Evolutionary conservation across 2,113 vertebrate species (phyloP), one percentile per base, ranked within the genome.

Genomic region (Rhineura floridana): DNA sequence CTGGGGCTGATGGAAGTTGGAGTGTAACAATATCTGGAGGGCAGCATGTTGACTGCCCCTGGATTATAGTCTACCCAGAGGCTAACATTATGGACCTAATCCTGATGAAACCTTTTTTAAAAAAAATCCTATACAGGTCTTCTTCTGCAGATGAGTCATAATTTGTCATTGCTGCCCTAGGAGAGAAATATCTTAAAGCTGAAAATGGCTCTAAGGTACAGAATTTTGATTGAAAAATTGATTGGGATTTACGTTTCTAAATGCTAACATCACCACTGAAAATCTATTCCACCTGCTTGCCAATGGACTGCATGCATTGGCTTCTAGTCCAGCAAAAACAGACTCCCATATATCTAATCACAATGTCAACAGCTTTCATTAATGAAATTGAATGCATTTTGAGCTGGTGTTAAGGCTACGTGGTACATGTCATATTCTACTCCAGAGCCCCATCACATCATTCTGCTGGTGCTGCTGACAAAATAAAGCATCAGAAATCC

Each of bases 311-410:
- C n/a, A 39, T 33, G 39, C 17, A 17, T 39, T 81, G 36, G 17
- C 28, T 85, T 42, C 55, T 50, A 73, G 69, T 55, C 44, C 44
- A 50, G 33, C 52, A 76, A 39, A 88, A 63, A 65, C 52, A 88
- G 52, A 75, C 44, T 85, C 44, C 42, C n/a, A n/a, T 42, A 36
- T 30, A 81, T 86, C 46, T n/a, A 42, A 86, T 52, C 77, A 65
- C 33, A 33, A 21, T 67, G 78, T 75, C 69, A 81, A 86, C 78
- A 89, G 75, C 69, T 63, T 84, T 70, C 46, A 83, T 79, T 86
- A 85, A 85, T 81, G 42, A 89, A 89, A 88, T 33, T 62, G 67
- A 75, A 89, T 63, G 25, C 55, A 23, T 80, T 85, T 50, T 62
- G 50, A 80, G 88, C 76, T 11, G 19, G 44, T 36, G 39, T 50